Evolutionary conservation across 2,113 vertebrate species (phyloP).

Genomic region (Nesospiza acunhae): DNA sequence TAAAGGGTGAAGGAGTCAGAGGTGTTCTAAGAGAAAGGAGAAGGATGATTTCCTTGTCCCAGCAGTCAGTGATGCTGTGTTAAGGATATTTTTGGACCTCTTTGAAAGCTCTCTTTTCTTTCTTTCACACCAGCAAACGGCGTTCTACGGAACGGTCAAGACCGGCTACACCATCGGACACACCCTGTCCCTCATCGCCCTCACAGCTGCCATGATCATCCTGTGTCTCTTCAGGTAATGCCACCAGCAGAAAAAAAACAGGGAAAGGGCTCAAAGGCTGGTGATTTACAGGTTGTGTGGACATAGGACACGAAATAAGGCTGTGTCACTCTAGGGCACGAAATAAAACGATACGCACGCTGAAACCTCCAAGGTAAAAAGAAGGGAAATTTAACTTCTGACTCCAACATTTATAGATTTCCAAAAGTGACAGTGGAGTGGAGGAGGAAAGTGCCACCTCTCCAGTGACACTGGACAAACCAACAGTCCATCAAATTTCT

Average conservation of each 20-base stretch:
- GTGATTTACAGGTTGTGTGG: background rate
- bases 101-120: background rate
- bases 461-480: no score
- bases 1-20: background rate
- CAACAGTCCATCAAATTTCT: no score
- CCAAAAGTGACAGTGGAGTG: no score
- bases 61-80: background rate
- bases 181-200: conserved; percentile 87
- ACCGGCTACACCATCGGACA: conserved; percentile 92
- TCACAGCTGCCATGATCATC: conserved; percentile 85
- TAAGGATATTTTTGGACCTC: background rate
- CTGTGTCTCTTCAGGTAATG: conserved; percentile 92
- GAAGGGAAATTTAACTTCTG: no score
- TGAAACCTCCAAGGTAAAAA: no score
- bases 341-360: no score
- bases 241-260: no score
- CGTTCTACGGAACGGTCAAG: conserved; percentile 86
- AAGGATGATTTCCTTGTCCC: background rate
- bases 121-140: conserved; percentile 55
- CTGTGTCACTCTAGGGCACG: no score
- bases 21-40: background rate
- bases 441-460: no score
- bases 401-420: no score
- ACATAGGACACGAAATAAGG: no score
- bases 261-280: background rate